Percentiles rank a stretch among this genome's conserved stretches.
Evolutionary conservation across 2,888 invertebrate genomes (phyloP).

Genomic region (Hemithea aestivaria): DNA sequence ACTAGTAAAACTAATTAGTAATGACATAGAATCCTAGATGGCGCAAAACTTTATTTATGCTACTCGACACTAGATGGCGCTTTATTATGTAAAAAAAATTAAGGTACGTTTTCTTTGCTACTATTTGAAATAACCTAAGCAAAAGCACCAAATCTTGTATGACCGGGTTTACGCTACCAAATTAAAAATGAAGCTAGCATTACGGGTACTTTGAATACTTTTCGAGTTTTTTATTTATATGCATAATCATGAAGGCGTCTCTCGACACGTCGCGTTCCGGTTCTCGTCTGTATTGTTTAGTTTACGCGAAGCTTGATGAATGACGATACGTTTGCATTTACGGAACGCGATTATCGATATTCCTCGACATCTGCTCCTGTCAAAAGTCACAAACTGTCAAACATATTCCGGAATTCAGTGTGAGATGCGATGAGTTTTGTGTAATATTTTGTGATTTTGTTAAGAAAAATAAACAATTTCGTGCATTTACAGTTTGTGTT

Average conservation of each 20-base stretch:
- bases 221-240: too few relatives aligned
- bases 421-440: constrained; percentile 41
- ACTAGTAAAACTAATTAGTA: background rate
- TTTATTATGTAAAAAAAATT: background rate
- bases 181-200: too few relatives aligned
- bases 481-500: constrained; percentile 43
- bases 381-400: constrained; percentile 36
- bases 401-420: constrained; percentile 43
- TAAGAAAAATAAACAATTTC: constrained; percentile 36
- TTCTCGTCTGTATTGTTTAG: constrained; percentile 38
- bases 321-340: constrained; percentile 52
- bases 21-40: too few relatives aligned
- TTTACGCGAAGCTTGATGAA: constrained; percentile 56
- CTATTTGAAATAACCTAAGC: too few relatives aligned
- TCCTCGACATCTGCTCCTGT: constrained; percentile 68
- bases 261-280: background rate
- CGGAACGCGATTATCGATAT: constrained; percentile 51
- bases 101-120: constrained; percentile 5
- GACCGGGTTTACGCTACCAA: too few relatives aligned
- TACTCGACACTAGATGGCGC: constrained; percentile 24
- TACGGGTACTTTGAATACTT: too few relatives aligned
- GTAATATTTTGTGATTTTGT: constrained; percentile 40
- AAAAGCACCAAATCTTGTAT: too few relatives aligned
- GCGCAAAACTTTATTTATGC: constrained; percentile 2
- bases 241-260: too few relatives aligned